Conservation (phyloP, 2,113 vertebrate genomes). For the Solea senegalensis region DNA sequence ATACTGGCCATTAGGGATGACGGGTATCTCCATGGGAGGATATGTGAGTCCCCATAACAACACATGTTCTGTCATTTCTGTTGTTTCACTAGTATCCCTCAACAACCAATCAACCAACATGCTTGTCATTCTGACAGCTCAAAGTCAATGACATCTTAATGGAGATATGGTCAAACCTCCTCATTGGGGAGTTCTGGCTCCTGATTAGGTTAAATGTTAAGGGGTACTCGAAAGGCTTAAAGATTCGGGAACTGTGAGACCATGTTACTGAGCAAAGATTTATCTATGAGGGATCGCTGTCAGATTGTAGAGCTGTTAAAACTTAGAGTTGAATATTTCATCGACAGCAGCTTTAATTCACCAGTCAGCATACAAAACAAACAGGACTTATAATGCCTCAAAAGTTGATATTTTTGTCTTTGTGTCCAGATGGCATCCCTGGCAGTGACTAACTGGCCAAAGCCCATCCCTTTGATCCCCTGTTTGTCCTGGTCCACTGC, state of each 20-base stretch:
- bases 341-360: neutral
- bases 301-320: no score
- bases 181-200: no score
- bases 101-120: neutral
- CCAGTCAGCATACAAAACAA: neutral
- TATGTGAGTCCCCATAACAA: conserved; percentile 83
- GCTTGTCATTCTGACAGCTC: neutral
- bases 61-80: neutral
- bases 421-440: conserved; percentile 94
- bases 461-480: conserved; percentile 94
- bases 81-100: neutral
- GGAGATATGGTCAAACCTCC: no score
- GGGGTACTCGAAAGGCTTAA: no score
- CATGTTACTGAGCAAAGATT: no score
- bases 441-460: conserved; percentile 97
- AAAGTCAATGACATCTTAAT: no score
- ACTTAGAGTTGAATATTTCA: no score
- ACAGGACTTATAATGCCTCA: neutral
- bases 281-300: no score
- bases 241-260: no score
- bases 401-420: neutral
- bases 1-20: conserved; percentile 96
- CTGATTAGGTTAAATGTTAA: no score
- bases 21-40: conserved; percentile 99
- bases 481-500: conserved; percentile 99